Percentiles rank a stretch among this genome's conserved stretches.
Conservation (phyloP, 64 coral and sea anemone genomes). For the Pocillopora verrucosa region DNA sequence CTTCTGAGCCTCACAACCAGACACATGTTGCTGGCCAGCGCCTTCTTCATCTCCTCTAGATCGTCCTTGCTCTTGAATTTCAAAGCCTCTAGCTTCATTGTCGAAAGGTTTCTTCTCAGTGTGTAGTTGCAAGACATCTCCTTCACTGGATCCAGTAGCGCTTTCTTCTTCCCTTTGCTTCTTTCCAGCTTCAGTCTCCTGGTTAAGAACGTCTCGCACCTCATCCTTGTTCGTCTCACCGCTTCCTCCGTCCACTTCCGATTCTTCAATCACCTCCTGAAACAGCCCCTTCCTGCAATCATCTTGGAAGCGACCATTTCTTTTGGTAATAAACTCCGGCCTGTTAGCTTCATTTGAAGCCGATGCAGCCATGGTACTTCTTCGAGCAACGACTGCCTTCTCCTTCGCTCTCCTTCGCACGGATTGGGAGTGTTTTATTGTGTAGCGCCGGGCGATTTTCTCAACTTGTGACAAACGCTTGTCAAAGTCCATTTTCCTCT, state of each 20-base stretch:
- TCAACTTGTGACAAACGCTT: slow-evolving; percentile 4
- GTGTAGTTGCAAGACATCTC: too few species aligned
- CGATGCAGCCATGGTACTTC: slow-evolving; percentile 7
- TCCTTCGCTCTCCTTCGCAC: neutral
- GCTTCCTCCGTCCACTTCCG: too few species aligned
- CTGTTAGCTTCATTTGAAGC: neutral
- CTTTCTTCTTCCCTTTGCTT: neutral
- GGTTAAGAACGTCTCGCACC: neutral
- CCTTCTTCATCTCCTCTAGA: too few species aligned
- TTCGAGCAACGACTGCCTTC: neutral
- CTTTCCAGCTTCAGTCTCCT: neutral
- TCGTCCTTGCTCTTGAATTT: too few species aligned
- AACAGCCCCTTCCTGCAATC: neutral
- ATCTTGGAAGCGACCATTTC: neutral
- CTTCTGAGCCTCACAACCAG: too few species aligned
- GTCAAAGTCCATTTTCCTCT: slow-evolving; percentile 2
- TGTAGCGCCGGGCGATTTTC: neutral
- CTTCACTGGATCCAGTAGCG: neutral
- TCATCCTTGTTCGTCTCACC: neutral
- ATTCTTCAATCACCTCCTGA: neutral
- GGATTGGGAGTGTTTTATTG: slow-evolving; percentile 25
- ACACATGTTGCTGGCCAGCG: too few species aligned
- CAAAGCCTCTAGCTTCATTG: neutral
- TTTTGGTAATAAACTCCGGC: neutral
- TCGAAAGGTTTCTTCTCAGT: neutral